phyloP scores from a whole-genome alignment of 2,888 invertebrate genomes.

The Drosophila acutilabella region DNA sequence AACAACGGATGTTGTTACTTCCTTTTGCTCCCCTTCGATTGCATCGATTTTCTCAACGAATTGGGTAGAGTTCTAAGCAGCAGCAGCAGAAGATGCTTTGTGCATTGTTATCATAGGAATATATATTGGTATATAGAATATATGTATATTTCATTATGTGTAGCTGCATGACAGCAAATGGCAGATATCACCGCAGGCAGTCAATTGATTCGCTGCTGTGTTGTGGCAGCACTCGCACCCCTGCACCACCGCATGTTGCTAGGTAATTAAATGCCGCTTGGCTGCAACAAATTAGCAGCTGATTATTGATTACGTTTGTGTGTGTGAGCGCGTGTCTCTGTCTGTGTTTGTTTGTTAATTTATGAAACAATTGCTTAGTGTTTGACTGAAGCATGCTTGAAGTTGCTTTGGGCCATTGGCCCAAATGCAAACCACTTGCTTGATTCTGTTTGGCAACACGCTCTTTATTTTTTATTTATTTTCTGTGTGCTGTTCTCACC shows the following conservation, averaged over 20 bases:
- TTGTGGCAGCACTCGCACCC: constrained; percentile 31
- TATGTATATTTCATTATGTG: constrained; percentile 70
- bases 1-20: constrained; percentile 52
- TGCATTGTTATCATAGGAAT: constrained; percentile 39
- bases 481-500: constrained; percentile 23
- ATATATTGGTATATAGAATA: constrained; percentile 8
- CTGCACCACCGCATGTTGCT: constrained; percentile 37
- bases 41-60: constrained; percentile 73
- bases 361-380: constrained; percentile 19
- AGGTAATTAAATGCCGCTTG: constrained; percentile 58
- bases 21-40: constrained; percentile 58
- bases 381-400: constrained; percentile 27
- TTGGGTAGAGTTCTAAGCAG: not conserved
- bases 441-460: constrained; percentile 62
- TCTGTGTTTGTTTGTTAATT: constrained; percentile 18
- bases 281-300: constrained; percentile 34
- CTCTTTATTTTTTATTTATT: not conserved
- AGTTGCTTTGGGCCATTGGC: constrained; percentile 56
- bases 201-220: constrained; percentile 53
- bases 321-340: not conserved
- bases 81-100: constrained; percentile 26
- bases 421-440: constrained; percentile 74
- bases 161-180: constrained; percentile 36
- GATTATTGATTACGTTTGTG: constrained; percentile 38
- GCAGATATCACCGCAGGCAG: constrained; percentile 50